Evolutionary conservation across 2,888 invertebrate genomes (phyloP).

Genomic region (Stenodera caucasica): DNA sequence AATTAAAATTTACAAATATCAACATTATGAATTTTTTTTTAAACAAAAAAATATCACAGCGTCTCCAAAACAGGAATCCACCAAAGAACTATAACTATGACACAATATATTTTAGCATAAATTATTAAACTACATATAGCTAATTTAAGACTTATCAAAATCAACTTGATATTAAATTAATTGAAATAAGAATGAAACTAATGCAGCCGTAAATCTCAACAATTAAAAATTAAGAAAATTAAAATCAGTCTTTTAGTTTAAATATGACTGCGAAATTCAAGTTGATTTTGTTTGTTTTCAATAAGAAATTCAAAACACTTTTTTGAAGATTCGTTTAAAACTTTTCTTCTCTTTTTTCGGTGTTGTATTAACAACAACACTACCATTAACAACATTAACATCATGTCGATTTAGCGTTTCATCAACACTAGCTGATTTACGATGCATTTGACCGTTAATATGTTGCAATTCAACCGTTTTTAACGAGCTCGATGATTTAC

Average conservation of each 20-base stretch:
- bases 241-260: conserved; percentile 26
- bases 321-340: conserved; percentile 76
- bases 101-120: conserved; percentile 23
- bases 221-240: neutral
- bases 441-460: conserved; percentile 41
- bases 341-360: conserved; percentile 65
- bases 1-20: conserved; percentile 23
- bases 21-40: conserved; percentile 11
- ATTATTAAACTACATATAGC: conserved; percentile 12
- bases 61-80: conserved; percentile 21
- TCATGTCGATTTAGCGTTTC: conserved; percentile 35
- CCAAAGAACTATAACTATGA: conserved; percentile 18
- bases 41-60: conserved; percentile 23
- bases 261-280: conserved; percentile 6
- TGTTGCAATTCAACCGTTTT: conserved; percentile 53
- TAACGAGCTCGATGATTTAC: conserved; percentile 42
- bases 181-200: neutral
- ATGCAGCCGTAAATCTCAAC: conserved; percentile 8
- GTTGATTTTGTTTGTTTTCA: neutral
- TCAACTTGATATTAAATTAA: conserved; percentile 1
- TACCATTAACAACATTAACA: conserved; percentile 33
- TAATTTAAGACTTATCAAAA: conserved; percentile 11
- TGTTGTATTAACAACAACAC: conserved; percentile 35
- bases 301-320: conserved; percentile 63
- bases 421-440: conserved; percentile 49